phyloP scores from a whole-genome alignment of 2,113 vertebrate species.

The Buteo buteo region DNA sequence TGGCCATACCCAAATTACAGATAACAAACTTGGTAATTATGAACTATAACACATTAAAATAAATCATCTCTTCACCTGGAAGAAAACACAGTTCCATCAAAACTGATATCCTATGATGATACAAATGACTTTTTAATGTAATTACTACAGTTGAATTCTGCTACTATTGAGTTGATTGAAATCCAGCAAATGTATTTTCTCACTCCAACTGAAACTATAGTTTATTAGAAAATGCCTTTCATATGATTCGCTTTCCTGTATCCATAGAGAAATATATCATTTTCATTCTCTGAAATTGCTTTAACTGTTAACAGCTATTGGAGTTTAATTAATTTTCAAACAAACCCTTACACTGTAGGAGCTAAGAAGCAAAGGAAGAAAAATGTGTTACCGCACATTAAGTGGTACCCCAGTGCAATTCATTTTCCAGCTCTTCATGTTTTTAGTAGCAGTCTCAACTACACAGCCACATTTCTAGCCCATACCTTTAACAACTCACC shows the following conservation, averaged over 20 bases:
- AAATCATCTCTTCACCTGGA: background rate
- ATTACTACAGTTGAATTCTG: background rate
- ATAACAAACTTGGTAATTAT: background rate
- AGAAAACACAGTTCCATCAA: background rate
- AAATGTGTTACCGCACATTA: background rate
- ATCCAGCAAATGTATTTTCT: background rate
- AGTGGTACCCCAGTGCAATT: background rate
- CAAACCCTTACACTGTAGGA: background rate
- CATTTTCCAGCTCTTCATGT: background rate
- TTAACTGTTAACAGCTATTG: background rate
- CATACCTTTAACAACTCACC: background rate
- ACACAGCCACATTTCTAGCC: background rate
- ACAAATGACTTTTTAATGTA: background rate
- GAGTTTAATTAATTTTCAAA: conserved; percentile 5
- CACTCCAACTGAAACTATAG: background rate
- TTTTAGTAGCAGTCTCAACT: background rate
- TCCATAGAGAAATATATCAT: background rate
- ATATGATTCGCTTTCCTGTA: background rate
- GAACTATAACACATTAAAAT: background rate
- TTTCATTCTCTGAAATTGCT: background rate
- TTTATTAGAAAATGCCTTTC: background rate
- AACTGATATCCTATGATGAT: background rate
- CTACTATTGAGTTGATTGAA: background rate
- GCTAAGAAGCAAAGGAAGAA: background rate
- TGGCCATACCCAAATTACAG: background rate